Conservation (phyloP, 23 tunicate species). For the Ascidia mentula region DNA sequence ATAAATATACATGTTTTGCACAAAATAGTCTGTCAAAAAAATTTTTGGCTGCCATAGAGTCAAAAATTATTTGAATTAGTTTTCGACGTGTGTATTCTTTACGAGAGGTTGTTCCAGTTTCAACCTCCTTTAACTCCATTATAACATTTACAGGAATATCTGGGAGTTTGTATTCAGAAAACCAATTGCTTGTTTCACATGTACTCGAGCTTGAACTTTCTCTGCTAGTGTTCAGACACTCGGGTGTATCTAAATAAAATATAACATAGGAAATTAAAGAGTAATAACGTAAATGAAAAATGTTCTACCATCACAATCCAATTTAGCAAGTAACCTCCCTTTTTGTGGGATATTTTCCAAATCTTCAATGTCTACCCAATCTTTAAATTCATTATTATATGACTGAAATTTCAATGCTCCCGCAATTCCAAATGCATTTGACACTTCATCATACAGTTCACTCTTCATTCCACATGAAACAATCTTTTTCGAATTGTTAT, state of each 20-base stretch:
- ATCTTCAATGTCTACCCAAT: conserved; percentile 9
- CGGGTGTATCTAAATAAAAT: no score
- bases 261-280: no score
- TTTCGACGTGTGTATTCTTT: neutral
- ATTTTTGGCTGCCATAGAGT: neutral
- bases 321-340: neutral
- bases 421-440: neutral
- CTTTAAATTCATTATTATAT: neutral
- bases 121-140: neutral
- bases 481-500: conserved; percentile 1
- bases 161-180: neutral
- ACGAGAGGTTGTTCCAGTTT: neutral
- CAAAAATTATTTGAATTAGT: neutral
- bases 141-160: neutral
- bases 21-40: neutral
- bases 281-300: no score
- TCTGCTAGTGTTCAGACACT: no score
- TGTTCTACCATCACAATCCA: neutral
- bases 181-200: neutral
- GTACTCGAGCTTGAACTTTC: neutral
- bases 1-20: neutral
- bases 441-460: conserved; percentile 2
- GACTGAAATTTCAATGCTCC: neutral
- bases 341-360: conserved; percentile 2
- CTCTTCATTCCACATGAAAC: neutral